Conservation (phyloP, 2,888 invertebrate genomes). For the Orthosia incerta region DNA sequence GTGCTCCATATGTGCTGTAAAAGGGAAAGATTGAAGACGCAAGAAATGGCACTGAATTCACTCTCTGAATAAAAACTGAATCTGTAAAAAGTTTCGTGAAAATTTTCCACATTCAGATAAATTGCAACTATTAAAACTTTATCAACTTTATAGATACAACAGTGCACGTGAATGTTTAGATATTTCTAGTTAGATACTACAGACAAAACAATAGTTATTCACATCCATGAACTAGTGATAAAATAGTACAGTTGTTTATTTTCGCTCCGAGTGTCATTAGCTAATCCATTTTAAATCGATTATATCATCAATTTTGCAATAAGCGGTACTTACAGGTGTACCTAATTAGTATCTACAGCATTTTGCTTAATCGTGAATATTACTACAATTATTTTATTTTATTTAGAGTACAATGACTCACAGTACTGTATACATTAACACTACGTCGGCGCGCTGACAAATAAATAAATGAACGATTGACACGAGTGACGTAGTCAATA, state of each 20-base stretch:
- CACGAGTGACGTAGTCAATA: constrained; percentile 69
- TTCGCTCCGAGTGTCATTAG: constrained; percentile 20
- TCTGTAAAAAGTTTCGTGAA: constrained; percentile 14
- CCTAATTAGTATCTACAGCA: constrained; percentile 7
- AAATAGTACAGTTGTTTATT: constrained; percentile 22
- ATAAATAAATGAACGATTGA: constrained; percentile 66
- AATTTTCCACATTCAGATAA: constrained; percentile 23
- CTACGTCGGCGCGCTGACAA: constrained; percentile 70
- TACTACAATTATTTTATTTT: constrained; percentile 60
- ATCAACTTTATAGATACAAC: constrained; percentile 13
- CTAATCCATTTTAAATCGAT: constrained; percentile 28
- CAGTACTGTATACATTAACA: constrained; percentile 53
- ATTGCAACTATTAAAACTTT: constrained; percentile 14
- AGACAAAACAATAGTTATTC: constrained; percentile 8
- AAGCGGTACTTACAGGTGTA: constrained; percentile 18
- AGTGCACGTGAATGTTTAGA: neutral
- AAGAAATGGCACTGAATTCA: constrained; percentile 12
- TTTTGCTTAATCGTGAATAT: constrained; percentile 30
- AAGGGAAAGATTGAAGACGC: constrained; percentile 49
- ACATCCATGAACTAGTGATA: constrained; percentile 11
- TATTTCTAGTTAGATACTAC: constrained; percentile 16
- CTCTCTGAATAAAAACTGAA: constrained; percentile 16
- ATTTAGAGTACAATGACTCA: constrained; percentile 75
- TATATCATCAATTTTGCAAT: constrained; percentile 26
- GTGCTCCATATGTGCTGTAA: constrained; percentile 60